Evolutionary conservation across 2,113 vertebrate genomes (phyloP).

Genomic region (human): GRCh38 chr5:177041501-177042000

Average conservation of each 20-base stretch:
- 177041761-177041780: constrained; percentile 87
- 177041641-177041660: neutral
- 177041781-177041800: constrained; percentile 99
- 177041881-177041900: neutral
- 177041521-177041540: constrained; percentile 27
- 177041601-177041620: neutral
- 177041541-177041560: neutral
- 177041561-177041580: neutral
- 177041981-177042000: neutral
- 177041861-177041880: constrained; percentile 83
- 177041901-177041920: constrained; percentile 47
- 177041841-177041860: constrained; percentile 85
- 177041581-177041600: constrained; percentile 8
- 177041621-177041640: neutral
- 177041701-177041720: constrained; percentile 47
- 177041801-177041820: constrained; percentile 91
- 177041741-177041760: constrained; percentile 74
- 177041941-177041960: constrained; percentile 31
- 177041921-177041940: constrained; percentile 34
- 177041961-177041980: neutral
- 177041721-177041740: constrained; percentile 47
- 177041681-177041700: constrained; percentile 32
- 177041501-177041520: constrained; percentile 22
- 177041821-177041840: constrained; percentile 86
- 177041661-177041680: constrained; percentile 23